Evolutionary conservation across 2,888 invertebrate genomes (phyloP), one percentile per base, ranked within the genome.

Genomic region (Harpalus rufipes): DNA sequence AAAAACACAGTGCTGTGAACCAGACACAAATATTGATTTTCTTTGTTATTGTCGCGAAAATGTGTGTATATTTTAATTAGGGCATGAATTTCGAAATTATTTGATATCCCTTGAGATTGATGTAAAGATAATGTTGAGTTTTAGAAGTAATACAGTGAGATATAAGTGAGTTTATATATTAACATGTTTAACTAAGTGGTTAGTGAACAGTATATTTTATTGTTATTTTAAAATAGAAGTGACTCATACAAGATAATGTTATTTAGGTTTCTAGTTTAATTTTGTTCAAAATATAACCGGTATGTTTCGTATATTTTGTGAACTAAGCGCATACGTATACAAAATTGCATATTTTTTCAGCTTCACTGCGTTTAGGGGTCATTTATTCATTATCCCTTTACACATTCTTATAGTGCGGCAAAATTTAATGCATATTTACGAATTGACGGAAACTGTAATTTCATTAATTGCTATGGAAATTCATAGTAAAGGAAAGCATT

Each of bases 181-280:
- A 51, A 51, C 6, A 51, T 51, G 32, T 32, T 1, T 51, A 51
- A 51, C 12, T 32, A 32, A 32, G 32, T 32, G 32, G 44, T 51
- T 51, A 21, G 18, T 63, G 63, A 63, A 63, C 12, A 21, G 63
- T 25, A 68, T 14, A 68, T 14, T 68, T 68, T 68, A 68, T 68
- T 68, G 68, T 63, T 68, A 32, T 68, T 68, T 39, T n/a, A 68
- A 68, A 68, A 68, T 68, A 68, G n/a, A 32, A n/a, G 68, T 68
- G 68, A 68, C 39, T 68, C 68, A 68, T 32, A 32, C 32, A 32
- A n/a, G 12, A 68, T 68, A 68, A 68, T 68, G 32, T 25, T 63
- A 39, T 68, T 68, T 68, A 25, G n/a, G 39, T 63, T 39, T 21
- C 63, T 63, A 63, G 21, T 63, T 63, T 12, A 63, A 18, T 63